phyloP scores from a whole-genome alignment of 2,888 invertebrate species.

The Rhagophthalmus giganteus region DNA sequence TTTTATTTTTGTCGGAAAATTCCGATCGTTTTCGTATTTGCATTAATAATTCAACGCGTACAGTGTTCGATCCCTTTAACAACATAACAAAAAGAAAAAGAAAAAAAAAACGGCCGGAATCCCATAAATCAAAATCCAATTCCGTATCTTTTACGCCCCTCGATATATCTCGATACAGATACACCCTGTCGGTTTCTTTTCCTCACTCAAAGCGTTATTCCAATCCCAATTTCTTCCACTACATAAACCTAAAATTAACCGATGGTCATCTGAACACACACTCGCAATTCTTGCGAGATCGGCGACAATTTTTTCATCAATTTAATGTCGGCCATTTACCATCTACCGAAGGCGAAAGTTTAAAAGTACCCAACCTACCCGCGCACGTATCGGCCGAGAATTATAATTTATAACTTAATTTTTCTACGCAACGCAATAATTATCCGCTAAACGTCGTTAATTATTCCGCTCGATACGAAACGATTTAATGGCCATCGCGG shows the following conservation, averaged over 20 bases:
- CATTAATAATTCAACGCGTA: background rate
- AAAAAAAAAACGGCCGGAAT: constrained; percentile 12
- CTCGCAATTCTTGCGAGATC: constrained; percentile 11
- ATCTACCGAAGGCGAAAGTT: too few relatives aligned
- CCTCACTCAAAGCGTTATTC: constrained; percentile 29
- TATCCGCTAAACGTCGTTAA: background rate
- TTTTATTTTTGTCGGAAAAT: constrained; percentile 19
- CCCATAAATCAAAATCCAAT: constrained; percentile 43
- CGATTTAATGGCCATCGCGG: too few relatives aligned
- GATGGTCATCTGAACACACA: constrained; percentile 25
- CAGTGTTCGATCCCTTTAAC: background rate
- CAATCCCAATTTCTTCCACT: constrained; percentile 35
- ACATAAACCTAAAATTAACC: constrained; percentile 35
- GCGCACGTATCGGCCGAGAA: background rate
- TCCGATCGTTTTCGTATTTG: constrained; percentile 1
- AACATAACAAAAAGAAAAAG: constrained; percentile 2
- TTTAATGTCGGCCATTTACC: constrained; percentile 1
- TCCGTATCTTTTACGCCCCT: constrained; percentile 42
- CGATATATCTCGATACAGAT: constrained; percentile 39
- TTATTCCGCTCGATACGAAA: too few relatives aligned
- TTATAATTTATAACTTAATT: constrained; percentile 2
- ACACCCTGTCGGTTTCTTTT: constrained; percentile 32
- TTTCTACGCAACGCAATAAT: background rate
- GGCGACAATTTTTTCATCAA: constrained; percentile 10
- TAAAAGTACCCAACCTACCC: too few relatives aligned